phyloP scores from a whole-genome alignment of 2,113 vertebrate species.

The Lagenorhynchus albirostris region DNA sequence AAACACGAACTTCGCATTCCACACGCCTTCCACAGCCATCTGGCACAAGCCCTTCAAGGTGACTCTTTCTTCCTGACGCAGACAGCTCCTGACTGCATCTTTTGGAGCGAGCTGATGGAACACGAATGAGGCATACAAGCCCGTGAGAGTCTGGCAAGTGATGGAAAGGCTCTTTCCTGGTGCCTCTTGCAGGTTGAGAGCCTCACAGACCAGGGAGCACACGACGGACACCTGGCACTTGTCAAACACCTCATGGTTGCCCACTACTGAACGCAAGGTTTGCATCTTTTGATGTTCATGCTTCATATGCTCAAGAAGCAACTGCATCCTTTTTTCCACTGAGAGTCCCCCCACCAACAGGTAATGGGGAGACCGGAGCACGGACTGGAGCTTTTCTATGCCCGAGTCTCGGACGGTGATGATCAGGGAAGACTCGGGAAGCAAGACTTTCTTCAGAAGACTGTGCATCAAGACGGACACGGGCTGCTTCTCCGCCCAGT shows the following conservation, averaged over 20 bases:
- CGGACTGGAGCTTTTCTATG: background rate
- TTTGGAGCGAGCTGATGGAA: background rate
- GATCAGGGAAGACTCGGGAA: slow-evolving; percentile 42
- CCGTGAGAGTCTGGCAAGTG: background rate
- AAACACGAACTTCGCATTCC: background rate
- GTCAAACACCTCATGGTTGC: background rate
- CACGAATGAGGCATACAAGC: slow-evolving; percentile 53
- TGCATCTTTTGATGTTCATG: accelerated
- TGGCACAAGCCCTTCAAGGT: background rate
- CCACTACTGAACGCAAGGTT: accelerated
- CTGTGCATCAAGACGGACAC: background rate
- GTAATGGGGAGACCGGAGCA: background rate
- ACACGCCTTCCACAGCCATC: background rate
- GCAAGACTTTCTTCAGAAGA: slow-evolving; percentile 60
- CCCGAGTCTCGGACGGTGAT: slow-evolving; percentile 28
- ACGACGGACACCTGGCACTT: background rate
- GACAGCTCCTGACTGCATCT: accelerated
- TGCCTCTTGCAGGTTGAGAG: background rate
- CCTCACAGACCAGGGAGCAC: background rate
- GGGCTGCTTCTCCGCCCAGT: background rate
- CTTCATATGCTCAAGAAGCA: background rate
- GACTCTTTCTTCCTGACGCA: accelerated
- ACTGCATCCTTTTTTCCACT: accelerated
- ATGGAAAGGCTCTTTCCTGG: accelerated
- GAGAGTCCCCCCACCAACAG: slow-evolving; percentile 37